Conservation (phyloP, 2,113 vertebrate species). For the Anser brachyrhynchus region DNA sequence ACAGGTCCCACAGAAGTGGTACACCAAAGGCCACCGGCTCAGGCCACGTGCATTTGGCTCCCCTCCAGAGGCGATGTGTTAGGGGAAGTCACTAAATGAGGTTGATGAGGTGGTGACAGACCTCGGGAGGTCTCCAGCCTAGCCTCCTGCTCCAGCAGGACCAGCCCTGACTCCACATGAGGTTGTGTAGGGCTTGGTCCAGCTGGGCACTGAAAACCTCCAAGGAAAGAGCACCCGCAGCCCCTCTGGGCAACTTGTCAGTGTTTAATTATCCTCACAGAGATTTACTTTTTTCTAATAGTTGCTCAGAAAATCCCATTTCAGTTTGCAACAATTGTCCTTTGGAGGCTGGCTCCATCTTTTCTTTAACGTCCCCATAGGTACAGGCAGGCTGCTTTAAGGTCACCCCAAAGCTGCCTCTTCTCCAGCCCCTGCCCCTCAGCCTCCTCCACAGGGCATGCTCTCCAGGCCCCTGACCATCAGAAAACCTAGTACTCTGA, state of each 20-base stretch:
- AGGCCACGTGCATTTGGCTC: rapidly evolving
- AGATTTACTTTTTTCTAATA: neutral
- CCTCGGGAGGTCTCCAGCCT: neutral
- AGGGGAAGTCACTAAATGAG: neutral
- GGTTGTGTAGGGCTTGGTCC: neutral
- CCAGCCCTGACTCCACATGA: neutral
- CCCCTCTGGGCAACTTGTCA: neutral
- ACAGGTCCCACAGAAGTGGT: neutral
- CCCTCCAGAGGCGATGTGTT: neutral
- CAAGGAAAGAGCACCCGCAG: neutral
- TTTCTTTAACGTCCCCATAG: neutral
- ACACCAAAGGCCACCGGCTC: neutral
- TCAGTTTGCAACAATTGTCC: neutral
- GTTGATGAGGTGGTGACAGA: neutral
- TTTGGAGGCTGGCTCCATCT: neutral
- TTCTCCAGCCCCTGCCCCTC: neutral
- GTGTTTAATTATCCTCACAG: neutral
- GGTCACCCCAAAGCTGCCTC: neutral
- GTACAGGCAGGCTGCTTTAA: neutral
- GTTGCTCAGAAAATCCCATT: neutral
- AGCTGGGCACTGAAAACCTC: neutral
- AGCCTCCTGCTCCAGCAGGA: neutral
- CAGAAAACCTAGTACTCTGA: neutral
- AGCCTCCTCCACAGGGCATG: rapidly evolving
- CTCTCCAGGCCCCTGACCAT: neutral